phyloP scores from a whole-genome alignment of 2,113 vertebrate species.

The Myxocyprinus asiaticus region DNA sequence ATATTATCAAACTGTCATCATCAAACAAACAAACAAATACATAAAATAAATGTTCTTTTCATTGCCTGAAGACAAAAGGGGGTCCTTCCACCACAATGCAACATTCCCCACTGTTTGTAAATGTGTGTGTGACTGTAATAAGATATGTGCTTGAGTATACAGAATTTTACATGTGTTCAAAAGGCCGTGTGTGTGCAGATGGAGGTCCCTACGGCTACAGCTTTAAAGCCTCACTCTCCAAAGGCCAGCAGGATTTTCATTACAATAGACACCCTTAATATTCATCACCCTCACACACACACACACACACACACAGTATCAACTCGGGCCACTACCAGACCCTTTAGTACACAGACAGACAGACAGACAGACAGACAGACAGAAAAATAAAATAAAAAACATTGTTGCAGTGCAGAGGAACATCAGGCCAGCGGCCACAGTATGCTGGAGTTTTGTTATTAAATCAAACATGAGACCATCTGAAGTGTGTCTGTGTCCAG shows the following conservation, averaged over 20 bases:
- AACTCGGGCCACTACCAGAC: slow-evolving; percentile 40
- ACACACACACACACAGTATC: slow-evolving; percentile 42
- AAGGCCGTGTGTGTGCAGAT: slow-evolving; percentile 68
- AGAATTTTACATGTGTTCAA: slow-evolving; percentile 16
- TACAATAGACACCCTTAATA: slow-evolving; percentile 79
- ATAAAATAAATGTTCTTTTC: not conserved
- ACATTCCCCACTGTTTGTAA: not conserved
- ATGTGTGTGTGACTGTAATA: slow-evolving; percentile 30
- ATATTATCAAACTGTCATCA: slow-evolving; percentile 13
- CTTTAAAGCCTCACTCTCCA: slow-evolving; percentile 72
- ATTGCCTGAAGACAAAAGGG: not conserved
- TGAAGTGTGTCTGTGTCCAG: no score
- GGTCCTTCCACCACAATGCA: not conserved
- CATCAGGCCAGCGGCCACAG: no score
- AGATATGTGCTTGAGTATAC: slow-evolving; percentile 16
- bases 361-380: not conserved
- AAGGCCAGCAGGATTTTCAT: slow-evolving; percentile 76
- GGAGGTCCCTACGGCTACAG: slow-evolving; percentile 76
- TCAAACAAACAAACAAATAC: not conserved
- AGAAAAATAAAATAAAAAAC: no score
- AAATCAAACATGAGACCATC: no score
- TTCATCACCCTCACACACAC: slow-evolving; percentile 70
- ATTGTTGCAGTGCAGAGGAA: no score
- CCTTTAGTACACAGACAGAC: slow-evolving; percentile 28
- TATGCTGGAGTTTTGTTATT: no score